These are phyloP conservation scores for Miichthys miiuy DNA, from an alignment of 2,797 vertebrate species.

Conservation along the genomic window DNA sequence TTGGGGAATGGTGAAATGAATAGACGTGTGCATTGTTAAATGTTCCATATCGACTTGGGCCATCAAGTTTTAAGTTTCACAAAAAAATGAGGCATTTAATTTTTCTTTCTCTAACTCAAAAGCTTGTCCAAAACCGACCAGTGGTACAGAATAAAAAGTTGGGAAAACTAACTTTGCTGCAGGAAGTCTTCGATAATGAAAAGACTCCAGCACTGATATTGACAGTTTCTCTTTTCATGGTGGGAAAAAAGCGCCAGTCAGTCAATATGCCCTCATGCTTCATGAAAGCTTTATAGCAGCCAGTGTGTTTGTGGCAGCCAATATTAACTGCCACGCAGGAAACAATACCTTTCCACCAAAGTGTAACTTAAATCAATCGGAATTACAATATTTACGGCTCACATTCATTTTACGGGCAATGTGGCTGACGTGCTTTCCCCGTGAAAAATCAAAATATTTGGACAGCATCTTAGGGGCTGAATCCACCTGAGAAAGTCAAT, in stretches of 20 bases:
- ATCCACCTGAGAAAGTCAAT: slow-evolving; percentile 11
- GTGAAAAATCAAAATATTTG: slow-evolving; percentile 38
- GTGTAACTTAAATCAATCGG: slow-evolving; percentile 55
- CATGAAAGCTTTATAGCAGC: slow-evolving; percentile 68
- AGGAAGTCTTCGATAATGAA: slow-evolving; percentile 67
- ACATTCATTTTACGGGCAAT: slow-evolving; percentile 11
- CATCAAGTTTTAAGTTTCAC: slow-evolving; percentile 29
- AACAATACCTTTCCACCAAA: slow-evolving; percentile 60
- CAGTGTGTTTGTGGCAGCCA: slow-evolving; percentile 53
- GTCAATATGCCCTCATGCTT: slow-evolving; percentile 70
- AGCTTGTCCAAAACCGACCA: slow-evolving; percentile 7
- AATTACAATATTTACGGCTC: slow-evolving; percentile 46
- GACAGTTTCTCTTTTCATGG: slow-evolving; percentile 64
- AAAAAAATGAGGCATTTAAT: slow-evolving; percentile 6
- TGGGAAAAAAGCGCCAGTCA: slow-evolving; percentile 38
- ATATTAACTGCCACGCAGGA: slow-evolving; percentile 55
- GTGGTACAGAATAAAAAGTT: slow-evolving; percentile 36
- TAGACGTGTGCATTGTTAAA: slow-evolving; percentile 39
- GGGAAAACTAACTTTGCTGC: slow-evolving; percentile 55
- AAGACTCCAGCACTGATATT: slow-evolving; percentile 65
- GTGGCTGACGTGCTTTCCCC: slow-evolving; percentile 6
- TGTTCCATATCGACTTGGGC: slow-evolving; percentile 31
- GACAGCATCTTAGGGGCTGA: neutral
- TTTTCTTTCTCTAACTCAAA: slow-evolving; percentile 4
- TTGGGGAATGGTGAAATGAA: slow-evolving; percentile 46